phyloP scores from a whole-genome alignment of 2,113 vertebrate genomes.

The Rafetus swinhoei region DNA sequence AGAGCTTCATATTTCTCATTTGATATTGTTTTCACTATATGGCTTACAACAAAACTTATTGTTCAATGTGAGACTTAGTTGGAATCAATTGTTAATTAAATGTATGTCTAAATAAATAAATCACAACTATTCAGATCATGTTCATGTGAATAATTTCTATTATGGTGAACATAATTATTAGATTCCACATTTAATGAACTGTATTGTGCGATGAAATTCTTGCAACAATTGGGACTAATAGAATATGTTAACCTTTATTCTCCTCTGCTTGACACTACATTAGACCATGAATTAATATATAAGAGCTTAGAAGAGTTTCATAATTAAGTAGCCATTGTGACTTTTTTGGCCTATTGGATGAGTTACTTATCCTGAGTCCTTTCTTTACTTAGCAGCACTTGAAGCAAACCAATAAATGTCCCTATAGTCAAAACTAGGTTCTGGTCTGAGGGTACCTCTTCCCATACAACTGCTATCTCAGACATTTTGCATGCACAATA shows the following conservation, averaged over 20 bases:
- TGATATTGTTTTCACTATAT: slow-evolving; percentile 27
- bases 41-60: slow-evolving; percentile 67
- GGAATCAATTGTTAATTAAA: slow-evolving; percentile 82
- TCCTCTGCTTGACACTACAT: slow-evolving; percentile 73
- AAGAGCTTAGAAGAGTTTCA: slow-evolving; percentile 71
- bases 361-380: slow-evolving; percentile 18
- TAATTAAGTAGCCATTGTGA: slow-evolving; percentile 77
- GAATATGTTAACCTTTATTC: slow-evolving; percentile 84
- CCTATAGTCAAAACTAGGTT: neutral
- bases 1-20: slow-evolving; percentile 32
- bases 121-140: slow-evolving; percentile 77
- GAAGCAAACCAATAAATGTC: slow-evolving; percentile 33
- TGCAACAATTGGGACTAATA: slow-evolving; percentile 83
- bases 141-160: slow-evolving; percentile 80
- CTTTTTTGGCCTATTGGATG: slow-evolving; percentile 58
- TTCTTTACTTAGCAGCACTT: slow-evolving; percentile 54
- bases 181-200: slow-evolving; percentile 79
- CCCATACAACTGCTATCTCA: neutral
- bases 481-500: neutral
- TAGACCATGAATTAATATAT: slow-evolving; percentile 77
- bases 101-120: slow-evolving; percentile 83
- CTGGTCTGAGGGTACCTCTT: slow-evolving; percentile 13
- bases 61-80: slow-evolving; percentile 68
- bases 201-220: slow-evolving; percentile 80
- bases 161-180: slow-evolving; percentile 78